phyloP scores from a whole-genome alignment of 2,888 invertebrate species.

The Himalopsyche kuldschensis region DNA sequence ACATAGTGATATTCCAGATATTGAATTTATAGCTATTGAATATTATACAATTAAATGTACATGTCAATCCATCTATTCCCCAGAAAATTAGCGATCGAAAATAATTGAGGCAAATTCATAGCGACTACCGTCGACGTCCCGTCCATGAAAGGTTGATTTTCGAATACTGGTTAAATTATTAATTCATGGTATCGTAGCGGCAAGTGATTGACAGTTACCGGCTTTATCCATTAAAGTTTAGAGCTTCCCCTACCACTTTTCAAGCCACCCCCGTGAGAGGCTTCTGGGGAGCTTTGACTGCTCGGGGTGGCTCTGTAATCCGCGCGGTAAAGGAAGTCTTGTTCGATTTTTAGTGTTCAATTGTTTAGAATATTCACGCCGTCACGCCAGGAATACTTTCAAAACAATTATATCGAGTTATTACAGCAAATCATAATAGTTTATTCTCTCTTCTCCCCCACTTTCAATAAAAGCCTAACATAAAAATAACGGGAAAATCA shows the following conservation, averaged over 20 bases:
- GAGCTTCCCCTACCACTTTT: neutral
- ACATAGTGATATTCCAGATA: too few relatives aligned
- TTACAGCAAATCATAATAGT: too few relatives aligned
- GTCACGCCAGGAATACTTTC: too few relatives aligned
- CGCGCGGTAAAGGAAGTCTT: neutral
- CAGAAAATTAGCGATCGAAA: neutral
- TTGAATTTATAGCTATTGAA: neutral
- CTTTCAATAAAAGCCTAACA: too few relatives aligned
- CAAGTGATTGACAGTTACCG: constrained; percentile 33
- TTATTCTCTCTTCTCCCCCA: too few relatives aligned
- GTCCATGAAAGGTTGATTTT: constrained; percentile 3
- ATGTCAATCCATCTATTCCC: neutral
- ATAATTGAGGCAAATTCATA: neutral
- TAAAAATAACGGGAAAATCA: too few relatives aligned
- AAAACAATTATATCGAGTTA: too few relatives aligned
- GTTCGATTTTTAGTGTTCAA: neutral
- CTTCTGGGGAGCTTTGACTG: neutral
- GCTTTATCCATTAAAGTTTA: constrained; percentile 34
- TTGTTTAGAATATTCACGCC: too few relatives aligned
- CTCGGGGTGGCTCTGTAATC: neutral
- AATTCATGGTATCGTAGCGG: constrained; percentile 27
- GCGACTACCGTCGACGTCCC: neutral
- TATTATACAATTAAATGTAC: neutral
- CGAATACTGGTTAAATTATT: constrained; percentile 10
- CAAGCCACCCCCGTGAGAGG: neutral